Evolutionary conservation across 2,888 invertebrate genomes (phyloP).

Genomic region (Leptopterna dolabrata): DNA sequence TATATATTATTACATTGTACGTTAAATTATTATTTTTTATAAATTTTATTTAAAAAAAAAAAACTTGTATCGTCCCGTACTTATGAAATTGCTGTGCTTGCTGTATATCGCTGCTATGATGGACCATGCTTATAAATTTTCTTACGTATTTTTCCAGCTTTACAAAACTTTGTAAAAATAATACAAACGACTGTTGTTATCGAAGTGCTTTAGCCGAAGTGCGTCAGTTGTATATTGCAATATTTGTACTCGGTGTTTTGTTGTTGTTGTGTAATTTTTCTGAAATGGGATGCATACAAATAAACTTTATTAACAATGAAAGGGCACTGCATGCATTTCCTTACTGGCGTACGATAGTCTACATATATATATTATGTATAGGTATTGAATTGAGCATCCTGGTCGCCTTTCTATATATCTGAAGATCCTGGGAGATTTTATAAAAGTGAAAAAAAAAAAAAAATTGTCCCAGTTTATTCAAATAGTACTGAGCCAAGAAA

Average conservation of each 20-base stretch:
- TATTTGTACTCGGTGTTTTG: background rate
- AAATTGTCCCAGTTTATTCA: too few relatives aligned
- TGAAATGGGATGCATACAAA: background rate
- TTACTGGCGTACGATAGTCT: too few relatives aligned
- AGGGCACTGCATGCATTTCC: too few relatives aligned
- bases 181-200: background rate
- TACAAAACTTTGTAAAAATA: background rate
- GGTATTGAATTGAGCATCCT: too few relatives aligned
- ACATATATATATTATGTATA: too few relatives aligned
- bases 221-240: background rate
- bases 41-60: background rate
- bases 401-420: too few relatives aligned
- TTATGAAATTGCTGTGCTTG: background rate
- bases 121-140: background rate
- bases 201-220: background rate
- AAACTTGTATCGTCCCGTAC: background rate
- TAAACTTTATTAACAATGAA: background rate
- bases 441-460: too few relatives aligned
- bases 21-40: constrained; percentile 9
- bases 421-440: too few relatives aligned
- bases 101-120: background rate
- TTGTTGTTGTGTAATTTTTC: background rate
- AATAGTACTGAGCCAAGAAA: too few relatives aligned
- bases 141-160: background rate
- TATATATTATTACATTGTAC: background rate